Evolutionary conservation across 2,113 vertebrate genomes (phyloP), one percentile per base, ranked within the genome.

Genomic region (Calyptomena viridis): DNA sequence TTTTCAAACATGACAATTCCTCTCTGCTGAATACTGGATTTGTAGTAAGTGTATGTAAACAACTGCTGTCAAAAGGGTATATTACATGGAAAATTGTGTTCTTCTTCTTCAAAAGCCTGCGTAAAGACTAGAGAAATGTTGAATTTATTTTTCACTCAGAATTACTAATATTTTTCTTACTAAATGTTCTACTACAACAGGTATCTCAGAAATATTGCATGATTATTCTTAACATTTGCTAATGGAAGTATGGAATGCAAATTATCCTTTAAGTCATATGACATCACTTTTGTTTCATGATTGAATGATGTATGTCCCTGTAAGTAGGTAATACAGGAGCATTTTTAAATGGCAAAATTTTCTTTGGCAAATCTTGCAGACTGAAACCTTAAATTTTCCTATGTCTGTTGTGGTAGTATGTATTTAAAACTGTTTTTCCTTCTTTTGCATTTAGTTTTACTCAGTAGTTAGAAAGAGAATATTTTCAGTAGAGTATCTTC

Each of bases 281-380:
- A 79, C 50, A 83, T 39, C 75, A 62, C 16, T 87, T 81, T 62
- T 76, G 35, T 64, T 91, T 89, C 40, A n/a, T 42, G 42, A 64
- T 46, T 80, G 75, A 88, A 84, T n/a, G 39, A 90, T 67, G 4
- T 46, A 73, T 66, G 33, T 58, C 55, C 39, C 78, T 42, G 12
- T 47, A 85, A 88, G 19, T 9, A 83, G 71, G 22, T 77, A 90
- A 73, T 39, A 59, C 11, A 50, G 31, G 25, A 87, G 16, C 47
- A 66, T 79, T 94, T 89, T 56, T 86, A 79, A 91, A 82, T 66
- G 31, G 50, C 11, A 87, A 78, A 56, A 82, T 84, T 73, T 94
- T 9, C 62, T 93, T 82, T 87, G 66, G 87, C 31, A 93, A 77
- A 77, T 55, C 33, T 50, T 77, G 58, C 53, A 77, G 49, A 9